Conservation (phyloP, 1,140 invertebrate genomes). For the Aricia agestis region DNA sequence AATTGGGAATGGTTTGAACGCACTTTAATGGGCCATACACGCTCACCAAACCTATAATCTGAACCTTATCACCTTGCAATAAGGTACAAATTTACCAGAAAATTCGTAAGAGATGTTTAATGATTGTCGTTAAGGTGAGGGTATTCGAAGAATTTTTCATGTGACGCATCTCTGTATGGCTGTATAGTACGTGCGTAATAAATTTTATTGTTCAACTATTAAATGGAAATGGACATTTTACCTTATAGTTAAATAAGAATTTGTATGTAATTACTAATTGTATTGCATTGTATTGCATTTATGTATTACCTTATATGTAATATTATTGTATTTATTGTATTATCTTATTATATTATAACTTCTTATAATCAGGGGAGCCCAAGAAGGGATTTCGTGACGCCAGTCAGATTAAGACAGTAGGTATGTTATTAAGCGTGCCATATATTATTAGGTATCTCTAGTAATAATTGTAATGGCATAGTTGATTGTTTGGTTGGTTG, state of each 20-base stretch:
- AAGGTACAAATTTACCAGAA: neutral
- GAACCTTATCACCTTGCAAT: neutral
- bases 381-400: too few species aligned
- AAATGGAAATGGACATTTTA: neutral
- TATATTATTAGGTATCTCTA: too few species aligned
- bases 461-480: too few species aligned
- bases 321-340: too few species aligned
- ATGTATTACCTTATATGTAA: too few species aligned
- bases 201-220: neutral
- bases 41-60: constrained; percentile 19
- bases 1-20: constrained; percentile 49
- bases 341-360: too few species aligned
- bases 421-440: too few species aligned
- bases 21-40: constrained; percentile 44
- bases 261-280: too few species aligned
- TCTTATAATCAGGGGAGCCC: too few species aligned
- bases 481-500: too few species aligned
- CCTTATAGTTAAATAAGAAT: neutral
- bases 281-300: too few species aligned
- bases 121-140: constrained; percentile 2
- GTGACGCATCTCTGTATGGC: neutral
- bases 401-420: too few species aligned
- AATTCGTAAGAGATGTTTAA: neutral
- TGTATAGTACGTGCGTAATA: neutral
- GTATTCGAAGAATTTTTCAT: neutral